These are phyloP conservation scores for Lontra canadensis DNA, from an alignment of 2,113 vertebrate species.

Conservation along the genomic window DNA sequence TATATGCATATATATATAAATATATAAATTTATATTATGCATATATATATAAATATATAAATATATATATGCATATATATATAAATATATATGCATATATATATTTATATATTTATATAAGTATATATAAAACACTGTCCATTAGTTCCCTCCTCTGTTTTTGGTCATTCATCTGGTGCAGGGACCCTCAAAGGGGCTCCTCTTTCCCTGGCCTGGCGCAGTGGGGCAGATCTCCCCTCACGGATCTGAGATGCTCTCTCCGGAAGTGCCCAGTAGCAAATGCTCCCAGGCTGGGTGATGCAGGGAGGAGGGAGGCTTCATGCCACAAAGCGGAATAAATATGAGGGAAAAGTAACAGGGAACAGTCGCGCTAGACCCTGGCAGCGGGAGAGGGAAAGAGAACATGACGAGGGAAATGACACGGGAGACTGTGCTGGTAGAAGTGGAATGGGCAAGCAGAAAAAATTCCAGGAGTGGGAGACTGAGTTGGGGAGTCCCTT, in stretches of 20 bases:
- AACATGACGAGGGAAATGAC: neutral
- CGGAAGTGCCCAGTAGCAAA: neutral
- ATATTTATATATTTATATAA: neutral
- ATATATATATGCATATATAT: neutral
- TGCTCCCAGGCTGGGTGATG: neutral
- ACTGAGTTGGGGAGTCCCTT: too few relatives aligned
- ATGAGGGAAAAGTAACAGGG: neutral
- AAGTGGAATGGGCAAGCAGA: neutral
- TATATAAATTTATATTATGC: neutral
- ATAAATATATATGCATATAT: neutral
- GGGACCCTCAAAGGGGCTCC: neutral
- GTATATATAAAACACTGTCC: neutral
- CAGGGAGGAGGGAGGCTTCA: neutral
- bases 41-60: neutral
- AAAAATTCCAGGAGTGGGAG: neutral
- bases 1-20: neutral
- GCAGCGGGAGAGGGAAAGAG: neutral
- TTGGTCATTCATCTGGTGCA: neutral
- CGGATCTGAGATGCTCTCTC: neutral
- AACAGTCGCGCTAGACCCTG: neutral
- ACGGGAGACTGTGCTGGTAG: neutral
- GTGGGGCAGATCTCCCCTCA: neutral
- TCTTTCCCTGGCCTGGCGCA: neutral
- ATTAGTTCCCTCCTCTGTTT: neutral
- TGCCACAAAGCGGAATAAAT: neutral